Evolutionary conservation across 1,140 invertebrate species (phyloP).

Genomic region (Drosophila tani): DNA sequence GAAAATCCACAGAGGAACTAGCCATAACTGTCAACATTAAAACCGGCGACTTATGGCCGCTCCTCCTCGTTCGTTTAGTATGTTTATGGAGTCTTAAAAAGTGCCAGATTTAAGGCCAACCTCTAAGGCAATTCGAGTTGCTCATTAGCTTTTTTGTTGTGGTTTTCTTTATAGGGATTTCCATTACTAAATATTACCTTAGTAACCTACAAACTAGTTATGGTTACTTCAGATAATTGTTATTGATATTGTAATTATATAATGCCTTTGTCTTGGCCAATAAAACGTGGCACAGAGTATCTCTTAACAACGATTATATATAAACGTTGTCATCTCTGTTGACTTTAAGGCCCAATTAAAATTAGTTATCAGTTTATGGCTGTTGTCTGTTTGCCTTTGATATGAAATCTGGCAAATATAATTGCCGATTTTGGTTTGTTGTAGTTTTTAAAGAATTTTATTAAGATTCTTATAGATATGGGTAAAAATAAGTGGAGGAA

Average conservation of each 20-base stretch:
- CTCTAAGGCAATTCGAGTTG: slow-evolving; percentile 4
- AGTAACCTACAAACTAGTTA: neutral
- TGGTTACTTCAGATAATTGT: neutral
- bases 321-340: neutral
- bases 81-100: slow-evolving; percentile 3
- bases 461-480: no score
- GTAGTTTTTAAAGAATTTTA: no score
- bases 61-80: neutral
- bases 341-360: neutral
- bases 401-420: neutral
- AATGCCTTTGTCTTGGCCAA: neutral
- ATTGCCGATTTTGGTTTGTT: no score
- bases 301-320: neutral
- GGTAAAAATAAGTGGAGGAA: no score
- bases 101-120: slow-evolving; percentile 10
- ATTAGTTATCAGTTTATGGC: neutral
- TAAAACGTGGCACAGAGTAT: neutral
- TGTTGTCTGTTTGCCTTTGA: neutral
- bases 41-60: slow-evolving; percentile 15
- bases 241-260: neutral
- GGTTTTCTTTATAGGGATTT: neutral
- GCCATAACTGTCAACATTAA: slow-evolving; percentile 28
- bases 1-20: slow-evolving; percentile 17
- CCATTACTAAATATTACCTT: neutral
- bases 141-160: slow-evolving; percentile 4